Evolutionary conservation across 2,113 vertebrate species (phyloP).

Genomic region (Brachyistius frenatus): DNA sequence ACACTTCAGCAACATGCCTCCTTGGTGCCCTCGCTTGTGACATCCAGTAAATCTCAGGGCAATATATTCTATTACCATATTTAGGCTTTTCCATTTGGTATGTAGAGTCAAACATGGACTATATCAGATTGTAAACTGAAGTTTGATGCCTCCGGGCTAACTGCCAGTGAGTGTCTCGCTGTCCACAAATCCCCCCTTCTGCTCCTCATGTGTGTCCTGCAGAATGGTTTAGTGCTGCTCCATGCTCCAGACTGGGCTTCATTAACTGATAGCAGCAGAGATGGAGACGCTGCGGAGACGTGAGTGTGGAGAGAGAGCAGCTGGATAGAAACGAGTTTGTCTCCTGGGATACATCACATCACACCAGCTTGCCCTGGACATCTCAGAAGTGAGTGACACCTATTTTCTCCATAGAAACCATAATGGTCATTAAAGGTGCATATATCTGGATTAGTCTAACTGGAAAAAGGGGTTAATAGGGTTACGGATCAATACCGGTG

Average conservation of each 20-base stretch:
- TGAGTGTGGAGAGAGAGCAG: conserved; percentile 36
- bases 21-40: conserved; percentile 23
- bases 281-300: conserved; percentile 77
- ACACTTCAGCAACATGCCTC: conserved; percentile 46
- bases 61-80: conserved; percentile 52
- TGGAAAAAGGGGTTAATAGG: conserved; percentile 28
- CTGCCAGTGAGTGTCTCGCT: conserved; percentile 52
- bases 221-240: conserved; percentile 73
- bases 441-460: conserved; percentile 21
- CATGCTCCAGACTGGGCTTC: conserved; percentile 64
- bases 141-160: conserved; percentile 24
- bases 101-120: conserved; percentile 44
- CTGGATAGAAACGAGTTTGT: conserved; percentile 22
- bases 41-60: conserved; percentile 38
- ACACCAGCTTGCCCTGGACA: conserved; percentile 10
- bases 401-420: conserved; percentile 6
- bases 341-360: conserved; percentile 18
- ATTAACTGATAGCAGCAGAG: conserved; percentile 82
- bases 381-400: neutral
- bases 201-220: conserved; percentile 59
- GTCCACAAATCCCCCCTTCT: conserved; percentile 61
- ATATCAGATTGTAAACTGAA: conserved; percentile 45
- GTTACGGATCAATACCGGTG: conserved; percentile 33
- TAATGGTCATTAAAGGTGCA: conserved; percentile 21
- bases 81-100: conserved; percentile 52